These are phyloP conservation scores for Manis crassicaudata DNA, from an alignment of 2,797 vertebrate species.

Conservation along the genomic window DNA sequence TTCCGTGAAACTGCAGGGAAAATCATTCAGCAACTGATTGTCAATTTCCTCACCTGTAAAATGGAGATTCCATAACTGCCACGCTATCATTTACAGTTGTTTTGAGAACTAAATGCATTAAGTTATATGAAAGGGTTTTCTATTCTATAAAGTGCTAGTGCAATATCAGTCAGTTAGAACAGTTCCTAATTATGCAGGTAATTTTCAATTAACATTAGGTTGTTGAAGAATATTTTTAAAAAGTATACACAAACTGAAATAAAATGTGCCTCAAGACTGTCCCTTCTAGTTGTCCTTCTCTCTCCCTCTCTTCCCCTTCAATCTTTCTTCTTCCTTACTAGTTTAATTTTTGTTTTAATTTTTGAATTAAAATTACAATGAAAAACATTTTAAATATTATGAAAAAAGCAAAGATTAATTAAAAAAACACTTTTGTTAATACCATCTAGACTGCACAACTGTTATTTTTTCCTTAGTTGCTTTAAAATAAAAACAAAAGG, in stretches of 20 bases:
- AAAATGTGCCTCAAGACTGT: not conserved
- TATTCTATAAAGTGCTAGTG: not conserved
- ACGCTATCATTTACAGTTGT: not conserved
- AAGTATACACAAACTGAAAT: not conserved
- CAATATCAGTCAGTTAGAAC: not conserved
- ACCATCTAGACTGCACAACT: not conserved
- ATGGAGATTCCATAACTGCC: not conserved
- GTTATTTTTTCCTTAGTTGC: not conserved
- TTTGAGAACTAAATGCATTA: not conserved
- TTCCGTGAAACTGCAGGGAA: not conserved
- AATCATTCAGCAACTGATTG: not conserved
- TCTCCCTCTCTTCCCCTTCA: not conserved
- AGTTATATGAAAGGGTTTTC: not conserved
- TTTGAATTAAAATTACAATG: not conserved
- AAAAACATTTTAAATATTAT: not conserved
- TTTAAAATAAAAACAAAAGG: not conserved
- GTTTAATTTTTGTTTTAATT: not conserved
- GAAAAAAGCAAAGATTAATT: not conserved
- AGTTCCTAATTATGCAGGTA: not conserved
- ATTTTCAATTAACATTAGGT: not conserved
- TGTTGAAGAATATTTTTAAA: slow-evolving; percentile 5
- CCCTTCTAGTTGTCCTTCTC: not conserved
- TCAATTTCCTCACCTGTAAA: not conserved
- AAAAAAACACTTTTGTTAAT: not conserved
- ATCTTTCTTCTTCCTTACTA: not conserved